Evolutionary conservation across 2,113 vertebrate species (phyloP).

Genomic region (Sialia sialis): DNA sequence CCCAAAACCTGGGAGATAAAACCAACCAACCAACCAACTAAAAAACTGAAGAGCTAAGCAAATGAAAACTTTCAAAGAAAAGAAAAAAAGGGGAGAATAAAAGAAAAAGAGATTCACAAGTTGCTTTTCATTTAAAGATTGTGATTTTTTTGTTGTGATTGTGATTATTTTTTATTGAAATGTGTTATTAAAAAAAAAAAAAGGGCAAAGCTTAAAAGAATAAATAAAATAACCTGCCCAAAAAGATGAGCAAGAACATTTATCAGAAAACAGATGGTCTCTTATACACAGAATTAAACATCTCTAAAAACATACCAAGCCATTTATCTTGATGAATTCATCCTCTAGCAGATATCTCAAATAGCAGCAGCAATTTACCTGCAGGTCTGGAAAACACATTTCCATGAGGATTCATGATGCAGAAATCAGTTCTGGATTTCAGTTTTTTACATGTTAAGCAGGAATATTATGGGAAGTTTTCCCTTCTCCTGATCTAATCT

Average conservation of each 20-base stretch:
- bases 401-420: background rate
- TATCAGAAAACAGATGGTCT: constrained; percentile 75
- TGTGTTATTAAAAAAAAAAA: background rate
- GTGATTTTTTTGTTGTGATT: constrained; percentile 25
- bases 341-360: constrained; percentile 69
- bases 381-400: background rate
- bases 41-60: background rate
- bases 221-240: constrained; percentile 61
- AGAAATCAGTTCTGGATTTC: background rate
- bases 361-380: constrained; percentile 39
- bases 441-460: background rate
- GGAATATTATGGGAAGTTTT: background rate
- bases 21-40: background rate
- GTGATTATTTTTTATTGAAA: constrained; percentile 66
- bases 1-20: background rate
- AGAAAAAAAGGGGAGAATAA: accelerated
- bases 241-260: constrained; percentile 60
- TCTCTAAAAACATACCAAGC: constrained; percentile 69
- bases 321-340: constrained; percentile 77
- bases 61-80: background rate
- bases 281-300: constrained; percentile 68
- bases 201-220: background rate
- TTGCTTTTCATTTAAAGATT: background rate
- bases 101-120: background rate
- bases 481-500: background rate